These are phyloP conservation scores for Chaenocephalus aceratus DNA, from an alignment of 2,113 vertebrate species.

Conservation along the genomic window DNA sequence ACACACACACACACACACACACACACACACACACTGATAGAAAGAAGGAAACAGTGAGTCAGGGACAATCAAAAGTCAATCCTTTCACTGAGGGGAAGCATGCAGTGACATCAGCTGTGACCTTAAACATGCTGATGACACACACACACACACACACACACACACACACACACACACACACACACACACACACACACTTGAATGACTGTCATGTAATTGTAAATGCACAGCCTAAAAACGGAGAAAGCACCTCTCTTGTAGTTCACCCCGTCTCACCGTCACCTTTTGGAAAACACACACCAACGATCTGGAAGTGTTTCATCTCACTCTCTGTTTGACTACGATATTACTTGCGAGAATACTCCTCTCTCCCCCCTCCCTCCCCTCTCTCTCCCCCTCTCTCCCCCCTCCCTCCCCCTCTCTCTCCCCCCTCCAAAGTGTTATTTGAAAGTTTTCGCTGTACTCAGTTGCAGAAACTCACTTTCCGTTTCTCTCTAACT, in stretches of 20 bases:
- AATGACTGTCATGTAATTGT: background rate
- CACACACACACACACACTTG: slow-evolving; percentile 34
- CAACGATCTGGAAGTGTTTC: slow-evolving; percentile 38
- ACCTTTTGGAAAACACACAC: slow-evolving; percentile 32
- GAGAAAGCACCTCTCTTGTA: slow-evolving; percentile 37
- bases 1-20: slow-evolving; percentile 17
- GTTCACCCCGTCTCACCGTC: slow-evolving; percentile 40
- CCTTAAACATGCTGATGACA: background rate
- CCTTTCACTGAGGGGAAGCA: too few species aligned
- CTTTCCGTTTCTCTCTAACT: slow-evolving; percentile 60
- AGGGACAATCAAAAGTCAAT: too few species aligned
- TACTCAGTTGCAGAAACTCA: slow-evolving; percentile 27
- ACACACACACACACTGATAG: slow-evolving; percentile 3
- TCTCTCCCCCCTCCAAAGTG: background rate
- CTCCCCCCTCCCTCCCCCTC: too few species aligned
- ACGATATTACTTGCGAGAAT: slow-evolving; percentile 29
- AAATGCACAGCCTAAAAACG: background rate
- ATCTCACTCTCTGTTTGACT: slow-evolving; percentile 36
- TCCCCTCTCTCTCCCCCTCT: too few species aligned
- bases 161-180: slow-evolving; percentile 20
- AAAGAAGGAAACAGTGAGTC: too few species aligned
- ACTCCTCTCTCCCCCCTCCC: slow-evolving; percentile 19
- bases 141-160: slow-evolving; percentile 14
- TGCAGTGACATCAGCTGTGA: too few species aligned
- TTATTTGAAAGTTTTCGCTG: slow-evolving; percentile 37